phyloP scores from a whole-genome alignment of 1,140 invertebrate species.

The Trissolcus basalis region DNA sequence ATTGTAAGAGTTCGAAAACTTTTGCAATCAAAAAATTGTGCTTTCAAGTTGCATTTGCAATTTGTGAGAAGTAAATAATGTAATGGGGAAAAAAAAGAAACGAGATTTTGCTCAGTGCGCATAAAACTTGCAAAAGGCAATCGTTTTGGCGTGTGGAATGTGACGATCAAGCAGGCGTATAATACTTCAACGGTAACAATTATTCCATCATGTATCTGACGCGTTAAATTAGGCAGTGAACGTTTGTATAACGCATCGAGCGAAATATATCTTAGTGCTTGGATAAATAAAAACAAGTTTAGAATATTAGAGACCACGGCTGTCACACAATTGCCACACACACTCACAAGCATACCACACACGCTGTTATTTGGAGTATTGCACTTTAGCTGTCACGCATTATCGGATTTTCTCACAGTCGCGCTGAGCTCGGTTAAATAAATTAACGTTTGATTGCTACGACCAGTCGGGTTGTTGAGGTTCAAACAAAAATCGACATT shows the following conservation, averaged over 20 bases:
- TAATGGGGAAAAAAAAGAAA: too few relatives aligned
- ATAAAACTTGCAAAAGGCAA: neutral
- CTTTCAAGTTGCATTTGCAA: too few relatives aligned
- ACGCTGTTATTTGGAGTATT: constrained; percentile 43
- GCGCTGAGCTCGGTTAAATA: constrained; percentile 6
- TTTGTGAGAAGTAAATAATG: too few relatives aligned
- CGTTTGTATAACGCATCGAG: neutral
- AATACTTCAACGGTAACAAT: constrained; percentile 25
- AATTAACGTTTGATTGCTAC: too few relatives aligned
- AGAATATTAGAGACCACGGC: neutral
- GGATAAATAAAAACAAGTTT: neutral
- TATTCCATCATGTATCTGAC: constrained; percentile 49
- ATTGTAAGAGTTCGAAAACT: too few relatives aligned
- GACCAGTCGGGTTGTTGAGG: too few relatives aligned
- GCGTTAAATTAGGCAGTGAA: constrained; percentile 50
- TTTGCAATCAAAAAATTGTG: too few relatives aligned
- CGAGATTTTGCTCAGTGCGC: too few relatives aligned
- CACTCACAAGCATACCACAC: constrained; percentile 6
- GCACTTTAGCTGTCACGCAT: constrained; percentile 35
- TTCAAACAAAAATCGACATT: too few relatives aligned
- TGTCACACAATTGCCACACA: neutral
- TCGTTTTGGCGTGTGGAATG: constrained; percentile 16
- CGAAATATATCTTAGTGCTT: too few relatives aligned
- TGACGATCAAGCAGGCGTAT: constrained; percentile 20
- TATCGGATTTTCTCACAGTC: constrained; percentile 7